Evolutionary conservation across 2,888 invertebrate genomes (phyloP).

Genomic region (Steromphala cineraria): DNA sequence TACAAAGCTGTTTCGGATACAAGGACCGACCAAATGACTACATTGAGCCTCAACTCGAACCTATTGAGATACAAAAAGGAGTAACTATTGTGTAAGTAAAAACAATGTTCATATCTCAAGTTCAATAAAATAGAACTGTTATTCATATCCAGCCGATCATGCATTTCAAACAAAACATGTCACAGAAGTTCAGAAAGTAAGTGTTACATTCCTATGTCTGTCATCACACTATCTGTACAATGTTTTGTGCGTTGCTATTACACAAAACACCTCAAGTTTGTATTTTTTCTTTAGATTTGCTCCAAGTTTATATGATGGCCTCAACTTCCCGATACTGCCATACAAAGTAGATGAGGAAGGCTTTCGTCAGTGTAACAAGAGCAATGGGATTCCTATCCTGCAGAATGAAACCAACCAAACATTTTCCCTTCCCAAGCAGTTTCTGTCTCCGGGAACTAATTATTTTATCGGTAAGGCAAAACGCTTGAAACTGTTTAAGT

Average conservation of each 20-base stretch:
- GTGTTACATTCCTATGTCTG: too few species aligned
- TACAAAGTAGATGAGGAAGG: slow-evolving; percentile 34
- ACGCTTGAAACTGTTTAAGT: neutral
- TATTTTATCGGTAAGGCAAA: slow-evolving; percentile 37
- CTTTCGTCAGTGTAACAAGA: slow-evolving; percentile 34
- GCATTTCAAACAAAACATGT: too few species aligned
- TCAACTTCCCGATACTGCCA: slow-evolving; percentile 29
- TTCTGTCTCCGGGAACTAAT: slow-evolving; percentile 27
- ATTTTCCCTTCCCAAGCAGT: slow-evolving; percentile 18
- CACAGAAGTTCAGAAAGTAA: too few species aligned
- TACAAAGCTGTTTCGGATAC: slow-evolving; percentile 19
- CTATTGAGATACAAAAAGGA: slow-evolving; percentile 26
- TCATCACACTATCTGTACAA: too few species aligned
- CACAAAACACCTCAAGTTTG: too few species aligned
- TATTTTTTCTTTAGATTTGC: slow-evolving; percentile 28
- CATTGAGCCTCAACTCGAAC: slow-evolving; percentile 26
- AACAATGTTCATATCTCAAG: too few species aligned
- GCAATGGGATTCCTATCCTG: slow-evolving; percentile 24
- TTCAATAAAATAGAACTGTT: too few species aligned
- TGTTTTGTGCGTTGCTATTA: too few species aligned
- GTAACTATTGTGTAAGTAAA: slow-evolving; percentile 8
- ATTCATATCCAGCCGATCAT: too few species aligned
- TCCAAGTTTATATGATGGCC: slow-evolving; percentile 21
- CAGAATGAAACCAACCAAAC: slow-evolving; percentile 27
- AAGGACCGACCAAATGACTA: neutral